A percentile compares a stretch with the other conserved stretches of the same genome.
These are phyloP conservation scores for Lytechinus variegatus DNA, from an alignment of 35 echinoderm and acorn worm species.

Conservation along the genomic window DNA sequence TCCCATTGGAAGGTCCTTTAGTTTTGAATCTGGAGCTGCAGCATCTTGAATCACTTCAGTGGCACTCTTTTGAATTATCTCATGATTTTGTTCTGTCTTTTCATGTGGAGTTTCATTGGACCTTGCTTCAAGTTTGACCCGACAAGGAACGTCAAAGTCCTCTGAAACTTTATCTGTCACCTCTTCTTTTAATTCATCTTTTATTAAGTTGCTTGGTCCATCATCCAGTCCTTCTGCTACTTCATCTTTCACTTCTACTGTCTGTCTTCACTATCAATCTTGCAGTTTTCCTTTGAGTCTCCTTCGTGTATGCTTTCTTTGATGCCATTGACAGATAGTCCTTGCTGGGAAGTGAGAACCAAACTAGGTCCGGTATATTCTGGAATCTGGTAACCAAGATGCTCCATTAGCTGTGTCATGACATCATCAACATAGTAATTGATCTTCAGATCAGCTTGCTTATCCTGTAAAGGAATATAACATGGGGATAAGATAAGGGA, in stretches of 20 bases:
- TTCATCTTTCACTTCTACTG: background rate
- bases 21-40: background rate
- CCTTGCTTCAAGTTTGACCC: background rate
- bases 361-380: conserved; percentile 58
- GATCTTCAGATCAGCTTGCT: conserved; percentile 81
- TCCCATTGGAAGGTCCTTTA: background rate
- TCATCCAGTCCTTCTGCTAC: background rate
- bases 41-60: background rate
- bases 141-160: background rate
- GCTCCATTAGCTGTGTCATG: conserved; percentile 85
- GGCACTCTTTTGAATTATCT: background rate
- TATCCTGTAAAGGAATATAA: conserved; percentile 62
- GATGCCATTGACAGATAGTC: background rate
- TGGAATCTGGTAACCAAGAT: conserved; percentile 75
- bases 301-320: background rate
- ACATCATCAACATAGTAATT: conserved; percentile 94
- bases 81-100: background rate
- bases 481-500: too few species aligned
- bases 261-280: background rate
- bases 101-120: background rate
- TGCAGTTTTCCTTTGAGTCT: background rate
- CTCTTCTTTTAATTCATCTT: background rate
- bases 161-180: background rate
- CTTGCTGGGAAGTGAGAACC: conserved; percentile 47
- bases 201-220: background rate